A percentile compares a stretch with the other conserved stretches of the same genome.
Evolutionary conservation across 2,113 vertebrate genomes (phyloP).

Genomic region (Channa maculata): DNA sequence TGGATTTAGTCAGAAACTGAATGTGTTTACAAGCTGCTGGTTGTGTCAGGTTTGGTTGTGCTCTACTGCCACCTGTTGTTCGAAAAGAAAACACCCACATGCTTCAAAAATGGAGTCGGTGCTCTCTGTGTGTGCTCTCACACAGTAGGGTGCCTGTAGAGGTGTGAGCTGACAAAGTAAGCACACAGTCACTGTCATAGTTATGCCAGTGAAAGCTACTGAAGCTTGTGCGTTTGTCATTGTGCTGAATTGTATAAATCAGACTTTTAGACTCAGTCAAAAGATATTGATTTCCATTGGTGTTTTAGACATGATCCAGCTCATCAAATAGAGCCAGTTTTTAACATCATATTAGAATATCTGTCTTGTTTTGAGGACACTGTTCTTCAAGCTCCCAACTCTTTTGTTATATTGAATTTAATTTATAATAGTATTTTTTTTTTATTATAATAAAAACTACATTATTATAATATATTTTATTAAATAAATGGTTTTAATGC

Average conservation of each 20-base stretch:
- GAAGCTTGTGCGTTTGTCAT: too few species aligned
- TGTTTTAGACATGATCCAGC: too few species aligned
- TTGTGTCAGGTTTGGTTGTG: background rate
- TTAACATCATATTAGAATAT: background rate
- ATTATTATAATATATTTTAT: background rate
- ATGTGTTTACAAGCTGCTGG: background rate
- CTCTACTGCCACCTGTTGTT: conserved; percentile 72
- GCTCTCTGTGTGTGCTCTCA: too few species aligned
- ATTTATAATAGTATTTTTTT: background rate
- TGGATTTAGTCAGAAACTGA: conserved; percentile 7
- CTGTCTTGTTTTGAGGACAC: background rate
- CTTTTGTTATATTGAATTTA: background rate
- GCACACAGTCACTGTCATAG: too few species aligned
- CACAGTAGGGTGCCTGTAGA: too few species aligned
- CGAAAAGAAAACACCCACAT: conserved; percentile 11
- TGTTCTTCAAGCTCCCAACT: background rate
- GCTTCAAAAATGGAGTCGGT: background rate
- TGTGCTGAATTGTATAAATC: too few species aligned
- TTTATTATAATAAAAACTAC: too few species aligned
- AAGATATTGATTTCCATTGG: too few species aligned
- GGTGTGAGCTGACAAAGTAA: too few species aligned
- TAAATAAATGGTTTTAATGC: background rate
- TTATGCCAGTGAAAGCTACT: too few species aligned
- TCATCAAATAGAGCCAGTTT: background rate
- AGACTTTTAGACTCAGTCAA: too few species aligned